Evolutionary conservation across 2,888 invertebrate genomes (phyloP).

Genomic region (Augiades crinisus): DNA sequence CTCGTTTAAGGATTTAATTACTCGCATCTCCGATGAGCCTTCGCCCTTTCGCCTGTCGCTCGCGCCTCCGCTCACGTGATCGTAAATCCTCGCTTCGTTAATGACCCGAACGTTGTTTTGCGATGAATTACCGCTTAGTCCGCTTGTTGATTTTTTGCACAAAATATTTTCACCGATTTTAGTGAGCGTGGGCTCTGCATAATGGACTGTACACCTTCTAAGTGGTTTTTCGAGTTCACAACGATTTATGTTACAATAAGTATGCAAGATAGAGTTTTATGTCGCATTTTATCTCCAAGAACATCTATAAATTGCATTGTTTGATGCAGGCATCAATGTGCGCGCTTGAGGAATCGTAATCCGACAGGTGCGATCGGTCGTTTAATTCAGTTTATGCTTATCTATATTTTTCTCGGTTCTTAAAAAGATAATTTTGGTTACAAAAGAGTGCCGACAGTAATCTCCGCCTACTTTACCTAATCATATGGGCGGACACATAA

Average conservation of each 20-base stretch:
- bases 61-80: constrained; percentile 57
- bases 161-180: constrained; percentile 63
- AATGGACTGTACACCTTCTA: constrained; percentile 64
- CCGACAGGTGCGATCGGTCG: constrained; percentile 19
- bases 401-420: constrained; percentile 19
- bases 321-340: constrained; percentile 13
- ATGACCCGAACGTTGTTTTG: constrained; percentile 64
- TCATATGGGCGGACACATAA: constrained; percentile 13
- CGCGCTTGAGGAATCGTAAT: constrained; percentile 11
- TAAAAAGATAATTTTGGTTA: constrained; percentile 9
- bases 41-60: constrained; percentile 41
- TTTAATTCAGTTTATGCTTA: constrained; percentile 19
- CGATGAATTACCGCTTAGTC: constrained; percentile 70
- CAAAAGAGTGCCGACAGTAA: constrained; percentile 22
- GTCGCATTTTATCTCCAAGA: constrained; percentile 34
- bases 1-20: constrained; percentile 79
- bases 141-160: constrained; percentile 63
- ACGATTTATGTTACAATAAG: constrained; percentile 68
- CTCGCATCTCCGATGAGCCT: constrained; percentile 64
- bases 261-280: constrained; percentile 59
- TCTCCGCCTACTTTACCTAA: constrained; percentile 21
- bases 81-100: constrained; percentile 75
- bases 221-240: constrained; percentile 70
- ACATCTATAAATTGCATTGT: constrained; percentile 20
- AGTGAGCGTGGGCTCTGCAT: constrained; percentile 63